Evolutionary conservation across 2,797 vertebrate species (phyloP).

Genomic region (Onychomys torridus): DNA sequence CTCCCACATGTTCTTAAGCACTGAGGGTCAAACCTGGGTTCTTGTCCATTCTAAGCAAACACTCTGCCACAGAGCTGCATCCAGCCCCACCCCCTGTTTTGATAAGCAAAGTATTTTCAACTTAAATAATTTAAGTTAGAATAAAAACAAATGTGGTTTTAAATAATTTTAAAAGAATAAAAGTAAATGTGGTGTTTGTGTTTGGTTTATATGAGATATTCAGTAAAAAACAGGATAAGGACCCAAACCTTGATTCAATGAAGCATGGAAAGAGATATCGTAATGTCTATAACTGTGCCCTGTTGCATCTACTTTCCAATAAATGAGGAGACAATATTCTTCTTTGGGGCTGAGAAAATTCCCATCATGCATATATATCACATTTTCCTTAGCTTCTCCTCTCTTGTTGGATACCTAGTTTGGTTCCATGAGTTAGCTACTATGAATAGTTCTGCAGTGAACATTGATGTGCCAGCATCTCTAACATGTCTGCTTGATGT

Average conservation of each 20-base stretch:
- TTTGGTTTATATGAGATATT: slow-evolving; percentile 1
- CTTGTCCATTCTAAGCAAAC: background rate
- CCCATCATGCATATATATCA: background rate
- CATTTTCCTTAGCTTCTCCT: background rate
- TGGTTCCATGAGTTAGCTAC: background rate
- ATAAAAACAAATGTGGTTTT: background rate
- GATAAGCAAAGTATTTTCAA: slow-evolving; percentile 6
- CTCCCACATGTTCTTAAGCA: background rate
- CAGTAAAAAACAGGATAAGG: slow-evolving; percentile 9
- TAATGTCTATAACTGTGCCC: background rate
- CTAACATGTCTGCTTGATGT: background rate
- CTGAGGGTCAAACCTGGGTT: background rate
- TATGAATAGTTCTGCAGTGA: background rate
- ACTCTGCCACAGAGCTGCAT: background rate
- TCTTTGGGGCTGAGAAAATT: background rate
- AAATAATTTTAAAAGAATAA: slow-evolving; percentile 3
- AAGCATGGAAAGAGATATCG: background rate
- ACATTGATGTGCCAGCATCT: background rate
- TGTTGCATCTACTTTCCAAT: background rate
- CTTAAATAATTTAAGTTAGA: background rate
- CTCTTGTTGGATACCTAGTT: background rate
- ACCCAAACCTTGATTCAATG: background rate
- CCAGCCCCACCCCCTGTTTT: background rate
- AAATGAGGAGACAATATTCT: background rate
- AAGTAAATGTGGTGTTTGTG: background rate